phyloP scores from a whole-genome alignment of 2,113 vertebrate species.

The Caretta caretta region DNA sequence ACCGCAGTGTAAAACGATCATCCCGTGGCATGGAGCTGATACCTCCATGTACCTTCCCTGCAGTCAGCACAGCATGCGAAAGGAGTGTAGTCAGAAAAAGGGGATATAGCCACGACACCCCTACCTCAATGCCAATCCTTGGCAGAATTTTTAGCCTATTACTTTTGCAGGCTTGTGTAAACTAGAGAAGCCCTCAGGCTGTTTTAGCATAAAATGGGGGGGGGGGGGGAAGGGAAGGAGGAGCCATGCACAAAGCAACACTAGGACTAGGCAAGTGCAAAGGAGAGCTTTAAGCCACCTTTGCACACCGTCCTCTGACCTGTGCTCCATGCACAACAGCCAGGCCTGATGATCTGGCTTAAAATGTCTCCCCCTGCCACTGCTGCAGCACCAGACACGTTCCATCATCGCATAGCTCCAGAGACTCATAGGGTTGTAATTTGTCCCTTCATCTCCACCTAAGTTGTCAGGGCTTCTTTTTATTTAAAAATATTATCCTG shows the following conservation, averaged over 20 bases:
- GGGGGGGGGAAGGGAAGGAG: background rate
- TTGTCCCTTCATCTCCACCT: accelerated
- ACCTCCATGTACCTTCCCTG: background rate
- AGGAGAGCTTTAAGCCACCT: accelerated
- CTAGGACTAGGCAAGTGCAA: accelerated
- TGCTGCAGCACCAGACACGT: accelerated
- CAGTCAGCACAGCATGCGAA: background rate
- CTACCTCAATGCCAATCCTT: background rate
- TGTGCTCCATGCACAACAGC: accelerated
- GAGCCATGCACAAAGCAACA: background rate
- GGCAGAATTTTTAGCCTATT: background rate
- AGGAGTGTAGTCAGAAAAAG: background rate
- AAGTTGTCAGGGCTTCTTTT: background rate
- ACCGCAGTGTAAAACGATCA: background rate
- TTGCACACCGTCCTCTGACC: background rate
- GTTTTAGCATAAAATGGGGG: background rate
- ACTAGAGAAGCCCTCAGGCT: background rate
- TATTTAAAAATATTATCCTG: background rate
- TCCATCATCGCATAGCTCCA: accelerated
- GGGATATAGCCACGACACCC: background rate
- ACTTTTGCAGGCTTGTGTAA: background rate
- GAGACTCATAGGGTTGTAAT: background rate
- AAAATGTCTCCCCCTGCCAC: background rate
- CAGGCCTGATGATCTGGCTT: background rate
- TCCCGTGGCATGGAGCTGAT: background rate